Base-by-base conservation (phyloP, 2,888 invertebrate species). In the Ormyrus nitidulus region DNA sequence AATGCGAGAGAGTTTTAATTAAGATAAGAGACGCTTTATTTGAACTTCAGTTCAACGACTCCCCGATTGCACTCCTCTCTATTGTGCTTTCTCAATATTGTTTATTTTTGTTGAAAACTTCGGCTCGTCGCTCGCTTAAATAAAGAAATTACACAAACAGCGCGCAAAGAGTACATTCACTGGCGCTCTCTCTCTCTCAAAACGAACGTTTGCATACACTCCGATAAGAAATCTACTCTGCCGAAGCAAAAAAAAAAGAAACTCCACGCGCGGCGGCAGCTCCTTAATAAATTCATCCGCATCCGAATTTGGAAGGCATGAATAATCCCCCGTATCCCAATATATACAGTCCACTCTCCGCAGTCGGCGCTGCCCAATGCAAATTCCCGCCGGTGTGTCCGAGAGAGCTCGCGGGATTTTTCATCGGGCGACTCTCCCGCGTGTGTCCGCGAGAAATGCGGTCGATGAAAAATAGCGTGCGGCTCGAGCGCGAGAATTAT, bases 391-490 rank as follows among this genome's bases (percentile, higher is more conserved):
- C 64, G 19, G 19, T 19, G 19, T 19, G 19, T 19, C 19, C 19
- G 19, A 19, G 19, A 19, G 19, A 19, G 19, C 19, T 19, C 19
- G 19, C 19, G 19, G 19, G 19, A 19, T 2, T 19, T 19, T 19
- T 19, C 19, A 19, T 19, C 19, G 19, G 19, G 19, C 19, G 19
- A 19, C 19, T 19, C 19, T 19, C 19, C 19, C 19, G 19, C 19
- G 19, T 19, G 19, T 19, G 19, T 19, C 19, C 61, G 34, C 34
- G 56, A 77, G 71, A 71, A 71, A 65, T 72, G 68, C 68, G 72
- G 59, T 61, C 73, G 68, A 78, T 78, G 78, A 66, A 78, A 78
- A 73, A 78, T 59, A 6, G 78, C 69, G n/a, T 56, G 56, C 65
- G 46, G 4, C 9, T 13, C 54, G 49, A 19, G 53, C 56, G 49